Conservation (phyloP, 2,888 invertebrate genomes). For the Tipula unca region DNA sequence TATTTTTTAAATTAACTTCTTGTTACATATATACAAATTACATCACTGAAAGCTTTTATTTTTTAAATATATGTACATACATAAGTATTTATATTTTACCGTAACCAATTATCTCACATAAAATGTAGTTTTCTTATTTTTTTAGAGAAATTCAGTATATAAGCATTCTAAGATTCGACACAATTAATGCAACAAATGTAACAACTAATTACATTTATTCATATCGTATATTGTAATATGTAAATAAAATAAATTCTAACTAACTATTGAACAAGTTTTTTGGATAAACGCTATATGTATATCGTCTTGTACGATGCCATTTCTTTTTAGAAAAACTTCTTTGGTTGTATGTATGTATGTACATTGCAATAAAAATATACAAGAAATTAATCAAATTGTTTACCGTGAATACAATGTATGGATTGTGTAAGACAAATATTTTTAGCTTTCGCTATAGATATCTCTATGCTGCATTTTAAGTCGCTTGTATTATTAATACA, state of each 20-base stretch:
- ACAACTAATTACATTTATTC: neutral
- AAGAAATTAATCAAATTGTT: neutral
- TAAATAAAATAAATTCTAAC: neutral
- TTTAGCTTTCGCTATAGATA: neutral
- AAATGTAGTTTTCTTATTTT: neutral
- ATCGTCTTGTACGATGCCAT: neutral
- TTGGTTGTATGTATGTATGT: no score
- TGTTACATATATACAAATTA: neutral
- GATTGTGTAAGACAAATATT: no score
- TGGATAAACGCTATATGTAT: neutral
- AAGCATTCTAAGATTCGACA: neutral
- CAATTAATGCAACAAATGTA: neutral
- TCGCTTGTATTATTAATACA: neutral
- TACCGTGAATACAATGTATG: neutral
- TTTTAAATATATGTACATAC: neutral
- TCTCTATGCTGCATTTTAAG: neutral
- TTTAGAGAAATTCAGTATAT: neutral
- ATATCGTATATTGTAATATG: neutral
- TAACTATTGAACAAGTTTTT: neutral
- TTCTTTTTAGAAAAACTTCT: neutral
- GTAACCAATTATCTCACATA: neutral
- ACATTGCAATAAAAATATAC: neutral
- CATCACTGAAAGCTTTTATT: neutral
- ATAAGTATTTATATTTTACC: neutral
- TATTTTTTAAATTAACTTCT: neutral